Conservation (phyloP, 2,888 invertebrate species). For the Mantis religiosa region DNA sequence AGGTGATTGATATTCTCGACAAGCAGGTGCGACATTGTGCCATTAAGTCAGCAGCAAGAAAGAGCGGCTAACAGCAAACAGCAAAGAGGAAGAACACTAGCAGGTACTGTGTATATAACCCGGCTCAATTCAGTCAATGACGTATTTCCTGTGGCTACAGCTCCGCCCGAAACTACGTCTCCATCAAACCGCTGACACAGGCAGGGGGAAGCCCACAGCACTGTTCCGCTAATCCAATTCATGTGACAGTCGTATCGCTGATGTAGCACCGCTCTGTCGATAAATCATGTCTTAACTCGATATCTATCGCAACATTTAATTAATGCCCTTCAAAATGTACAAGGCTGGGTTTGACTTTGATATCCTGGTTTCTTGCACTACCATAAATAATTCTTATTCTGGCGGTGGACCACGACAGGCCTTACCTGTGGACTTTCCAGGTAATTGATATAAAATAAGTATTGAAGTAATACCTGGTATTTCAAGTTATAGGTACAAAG, state of each 20-base stretch:
- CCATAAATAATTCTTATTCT: neutral
- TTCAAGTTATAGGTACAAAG: too few species aligned
- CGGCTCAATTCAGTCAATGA: neutral
- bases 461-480: too few species aligned
- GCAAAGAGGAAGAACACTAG: neutral
- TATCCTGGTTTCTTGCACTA: neutral
- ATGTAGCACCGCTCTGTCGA: neutral
- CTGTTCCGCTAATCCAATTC: neutral
- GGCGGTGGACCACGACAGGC: neutral
- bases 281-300: neutral
- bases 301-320: neutral
- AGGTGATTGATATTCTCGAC: too few species aligned
- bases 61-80: neutral
- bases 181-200: neutral
- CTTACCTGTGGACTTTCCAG: too few species aligned
- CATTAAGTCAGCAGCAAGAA: neutral
- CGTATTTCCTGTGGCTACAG: neutral
- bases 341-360: neutral
- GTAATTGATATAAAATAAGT: too few species aligned
- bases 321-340: neutral
- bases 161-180: neutral
- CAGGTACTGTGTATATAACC: neutral
- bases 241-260: neutral
- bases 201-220: neutral
- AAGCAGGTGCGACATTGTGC: neutral